Conservation (phyloP, 2,888 invertebrate genomes). For the Abscondita cerata region DNA sequence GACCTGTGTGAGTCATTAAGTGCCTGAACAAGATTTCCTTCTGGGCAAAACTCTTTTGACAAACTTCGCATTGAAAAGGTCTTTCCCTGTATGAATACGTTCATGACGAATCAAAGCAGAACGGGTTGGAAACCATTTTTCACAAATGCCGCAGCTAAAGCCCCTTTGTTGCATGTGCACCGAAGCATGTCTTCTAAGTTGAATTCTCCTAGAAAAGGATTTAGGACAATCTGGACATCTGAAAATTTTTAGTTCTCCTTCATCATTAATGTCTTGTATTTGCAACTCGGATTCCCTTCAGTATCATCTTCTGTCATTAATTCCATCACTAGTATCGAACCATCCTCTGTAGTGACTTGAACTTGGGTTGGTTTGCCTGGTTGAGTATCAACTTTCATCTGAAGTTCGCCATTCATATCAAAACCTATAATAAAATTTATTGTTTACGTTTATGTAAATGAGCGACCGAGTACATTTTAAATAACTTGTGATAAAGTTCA, state of each 20-base stretch:
- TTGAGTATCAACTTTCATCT: slow-evolving; percentile 54
- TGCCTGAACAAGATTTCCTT: slow-evolving; percentile 73
- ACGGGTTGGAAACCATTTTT: slow-evolving; percentile 71
- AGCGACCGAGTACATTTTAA: too few relatives aligned
- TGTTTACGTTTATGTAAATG: too few relatives aligned
- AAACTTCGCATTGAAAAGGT: slow-evolving; percentile 64
- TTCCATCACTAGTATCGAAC: slow-evolving; percentile 60
- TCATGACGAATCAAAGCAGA: slow-evolving; percentile 73
- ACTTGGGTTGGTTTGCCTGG: slow-evolving; percentile 56
- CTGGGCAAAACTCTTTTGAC: slow-evolving; percentile 74
- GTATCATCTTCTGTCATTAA: slow-evolving; percentile 55
- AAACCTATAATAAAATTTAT: slow-evolving; percentile 45
- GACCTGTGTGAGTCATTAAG: slow-evolving; percentile 65
- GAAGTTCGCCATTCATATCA: slow-evolving; percentile 54
- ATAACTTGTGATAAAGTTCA: too few relatives aligned
- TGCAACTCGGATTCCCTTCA: slow-evolving; percentile 33
- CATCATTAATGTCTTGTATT: slow-evolving; percentile 49
- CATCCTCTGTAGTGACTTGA: slow-evolving; percentile 60
- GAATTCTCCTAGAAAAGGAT: slow-evolving; percentile 66
- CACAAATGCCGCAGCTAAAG: slow-evolving; percentile 67
- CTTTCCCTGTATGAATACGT: slow-evolving; percentile 71
- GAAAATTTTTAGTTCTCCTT: slow-evolving; percentile 61
- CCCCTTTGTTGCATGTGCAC: slow-evolving; percentile 67
- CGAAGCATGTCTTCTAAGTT: slow-evolving; percentile 67
- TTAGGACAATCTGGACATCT: slow-evolving; percentile 69